phyloP scores from a whole-genome alignment of 92 coral and sea anemone species.

The Actinostola sp. region DNA sequence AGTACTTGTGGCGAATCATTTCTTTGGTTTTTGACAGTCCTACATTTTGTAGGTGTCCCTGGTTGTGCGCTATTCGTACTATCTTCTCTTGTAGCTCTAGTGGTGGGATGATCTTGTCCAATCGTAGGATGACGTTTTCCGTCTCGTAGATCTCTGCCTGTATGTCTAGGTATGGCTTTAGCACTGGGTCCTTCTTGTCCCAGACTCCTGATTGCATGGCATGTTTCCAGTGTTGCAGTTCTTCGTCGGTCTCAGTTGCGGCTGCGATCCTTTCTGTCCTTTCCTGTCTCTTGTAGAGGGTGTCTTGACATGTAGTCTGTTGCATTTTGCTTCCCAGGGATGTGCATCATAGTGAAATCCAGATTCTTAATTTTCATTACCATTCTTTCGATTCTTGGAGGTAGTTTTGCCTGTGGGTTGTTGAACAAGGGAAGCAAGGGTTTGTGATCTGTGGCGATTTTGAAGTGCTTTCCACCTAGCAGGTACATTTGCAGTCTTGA shows the following conservation, averaged over 20 bases:
- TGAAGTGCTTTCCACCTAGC: too few species aligned
- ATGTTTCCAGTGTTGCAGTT: conserved; percentile 31
- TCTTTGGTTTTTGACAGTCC: conserved; percentile 65
- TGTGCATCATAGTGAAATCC: conserved; percentile 54
- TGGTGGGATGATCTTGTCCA: too few species aligned
- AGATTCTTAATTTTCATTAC: conserved; percentile 72
- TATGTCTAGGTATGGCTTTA: too few species aligned
- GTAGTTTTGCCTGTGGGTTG: conserved; percentile 69
- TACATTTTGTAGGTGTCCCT: conserved; percentile 66
- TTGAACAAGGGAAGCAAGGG: conserved; percentile 65
- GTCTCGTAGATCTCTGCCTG: conserved; percentile 51
- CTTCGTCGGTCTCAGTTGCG: conserved; percentile 38
- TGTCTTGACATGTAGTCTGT: conserved; percentile 62
- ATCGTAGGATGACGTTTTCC: conserved; percentile 50
- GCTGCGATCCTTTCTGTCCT: conserved; percentile 30
- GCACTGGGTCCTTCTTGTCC: conserved; percentile 29
- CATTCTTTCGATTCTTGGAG: conserved; percentile 65
- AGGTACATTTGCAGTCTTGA: too few species aligned
- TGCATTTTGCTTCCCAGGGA: too few species aligned
- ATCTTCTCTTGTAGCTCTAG: conserved; percentile 45
- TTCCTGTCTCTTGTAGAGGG: conserved; percentile 50
- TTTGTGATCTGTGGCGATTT: too few species aligned
- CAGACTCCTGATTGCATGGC: conserved; percentile 52
- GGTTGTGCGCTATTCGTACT: conserved; percentile 44
- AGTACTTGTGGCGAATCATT: too few species aligned